Evolutionary conservation across 2,888 invertebrate genomes (phyloP), one percentile per base, ranked within the genome.

Genomic region (Sceliomorpha sp.): DNA sequence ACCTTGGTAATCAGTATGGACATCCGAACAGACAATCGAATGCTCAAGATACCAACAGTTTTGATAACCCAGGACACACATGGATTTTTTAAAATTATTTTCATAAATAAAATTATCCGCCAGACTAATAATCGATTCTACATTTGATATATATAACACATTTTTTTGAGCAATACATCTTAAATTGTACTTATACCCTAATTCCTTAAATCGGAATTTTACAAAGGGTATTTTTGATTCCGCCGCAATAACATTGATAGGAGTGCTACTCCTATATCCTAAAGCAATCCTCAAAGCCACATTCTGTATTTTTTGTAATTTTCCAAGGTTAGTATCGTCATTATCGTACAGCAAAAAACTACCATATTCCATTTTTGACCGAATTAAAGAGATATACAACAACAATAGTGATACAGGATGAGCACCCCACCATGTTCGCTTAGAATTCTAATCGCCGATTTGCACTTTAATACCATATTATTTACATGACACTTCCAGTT

Each of bases 311-410:
- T 42, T 73, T 44, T 69, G 27, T 9, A 73, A n/a, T 26, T 40
- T 51, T 14, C 12, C 13, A 29, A 47, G 47, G n/a, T n/a, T 7
- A 2, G 24, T 17, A 15, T 9, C 9, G 1, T 7, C 6, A 12
- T 32, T 29, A 5, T 53, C 45, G 6, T 37, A 60, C 2, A 73
- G 27, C 1, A 66, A 8, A 37, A 66, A 69, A 1, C 55, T 59
- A 2, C 58, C 66, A 44, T 71, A 73, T 42, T 71, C 66, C 1
- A 69, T 8, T 44, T 31, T 70, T 2, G 69, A 66, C 34, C 69
- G 40, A 12, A 70, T 47, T 24, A 73, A n/a, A n/a, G n/a, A n/a
- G n/a, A n/a, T n/a, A n/a, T n/a, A n/a, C n/a, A n/a, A n/a, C n/a
- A n/a, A n/a, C n/a, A n/a, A n/a, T n/a, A n/a, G n/a, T n/a, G n/a